Percentiles rank a stretch among this genome's conserved stretches.
phyloP scores from a whole-genome alignment of 1,140 invertebrate genomes.

The Drosophila pandora region DNA sequence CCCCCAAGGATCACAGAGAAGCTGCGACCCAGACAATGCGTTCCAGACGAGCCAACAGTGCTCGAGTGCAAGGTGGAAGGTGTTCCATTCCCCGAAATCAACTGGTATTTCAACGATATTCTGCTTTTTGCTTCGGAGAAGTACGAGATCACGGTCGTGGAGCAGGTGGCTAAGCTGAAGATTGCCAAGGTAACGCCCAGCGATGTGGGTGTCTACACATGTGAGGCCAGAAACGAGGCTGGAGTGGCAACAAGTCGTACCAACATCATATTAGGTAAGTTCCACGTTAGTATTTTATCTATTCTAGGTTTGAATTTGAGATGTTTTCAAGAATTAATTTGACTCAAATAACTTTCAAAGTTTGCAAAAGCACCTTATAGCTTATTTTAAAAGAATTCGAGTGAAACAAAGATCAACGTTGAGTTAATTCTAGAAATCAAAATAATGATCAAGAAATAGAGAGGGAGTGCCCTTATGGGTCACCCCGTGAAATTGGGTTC shows the following conservation, averaged over 20 bases:
- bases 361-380: no score
- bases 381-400: no score
- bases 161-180: slow-evolving; percentile 88
- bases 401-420: no score
- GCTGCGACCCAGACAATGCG: slow-evolving; percentile 87
- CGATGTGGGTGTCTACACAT: slow-evolving; percentile 93
- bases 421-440: neutral
- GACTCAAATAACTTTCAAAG: neutral
- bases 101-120: slow-evolving; percentile 95
- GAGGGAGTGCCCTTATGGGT: neutral
- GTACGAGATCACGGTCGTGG: slow-evolving; percentile 87
- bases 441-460: neutral
- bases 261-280: slow-evolving; percentile 86
- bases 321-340: neutral
- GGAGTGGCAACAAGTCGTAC: slow-evolving; percentile 91
- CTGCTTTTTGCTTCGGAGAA: slow-evolving; percentile 89
- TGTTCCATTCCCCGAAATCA: slow-evolving; percentile 89
- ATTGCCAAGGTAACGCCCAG: slow-evolving; percentile 89
- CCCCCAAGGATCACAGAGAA: slow-evolving; percentile 89
- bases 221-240: slow-evolving; percentile 89
- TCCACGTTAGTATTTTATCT: neutral
- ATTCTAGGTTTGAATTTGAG: neutral
- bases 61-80: slow-evolving; percentile 90
- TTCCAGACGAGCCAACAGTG: slow-evolving; percentile 86
- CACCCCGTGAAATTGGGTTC: neutral